Evolutionary conservation across 1,140 invertebrate species (phyloP).

Genomic region (Atta colombica): DNA sequence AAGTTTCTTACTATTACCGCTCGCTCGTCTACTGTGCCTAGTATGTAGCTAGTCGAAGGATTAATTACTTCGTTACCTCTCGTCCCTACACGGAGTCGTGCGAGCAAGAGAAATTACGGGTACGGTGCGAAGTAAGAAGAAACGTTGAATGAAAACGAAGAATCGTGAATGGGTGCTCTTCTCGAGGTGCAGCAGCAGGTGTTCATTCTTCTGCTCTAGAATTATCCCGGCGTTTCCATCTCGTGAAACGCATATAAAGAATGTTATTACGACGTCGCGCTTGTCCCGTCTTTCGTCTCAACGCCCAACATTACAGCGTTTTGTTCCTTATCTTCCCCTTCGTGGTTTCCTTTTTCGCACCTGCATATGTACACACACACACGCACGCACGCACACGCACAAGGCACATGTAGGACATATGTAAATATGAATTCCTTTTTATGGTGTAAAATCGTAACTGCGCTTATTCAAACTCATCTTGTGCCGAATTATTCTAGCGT

Average conservation of each 20-base stretch:
- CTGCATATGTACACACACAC: neutral
- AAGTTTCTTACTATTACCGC: constrained; percentile 7
- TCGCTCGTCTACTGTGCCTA: neutral
- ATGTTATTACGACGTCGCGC: constrained; percentile 54
- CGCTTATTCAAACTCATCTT: neutral
- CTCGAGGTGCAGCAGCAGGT: constrained; percentile 37
- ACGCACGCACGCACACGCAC: neutral
- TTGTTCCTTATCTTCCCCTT: constrained; percentile 13
- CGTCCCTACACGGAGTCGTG: constrained; percentile 8
- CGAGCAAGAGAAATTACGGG: neutral
- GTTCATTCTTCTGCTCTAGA: constrained; percentile 50
- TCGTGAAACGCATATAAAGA: constrained; percentile 53
- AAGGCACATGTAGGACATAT: neutral
- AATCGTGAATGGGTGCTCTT: constrained; percentile 54
- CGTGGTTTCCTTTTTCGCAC: neutral
- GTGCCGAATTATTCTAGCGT: neutral
- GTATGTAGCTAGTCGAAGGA: constrained; percentile 22
- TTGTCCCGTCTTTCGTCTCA: constrained; percentile 47
- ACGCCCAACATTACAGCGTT: constrained; percentile 29
- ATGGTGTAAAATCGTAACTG: neutral
- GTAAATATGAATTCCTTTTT: constrained; percentile 20
- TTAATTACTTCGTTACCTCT: constrained; percentile 62
- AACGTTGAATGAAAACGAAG: constrained; percentile 68
- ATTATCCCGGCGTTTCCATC: constrained; percentile 59
- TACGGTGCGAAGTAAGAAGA: constrained; percentile 31